Conservation (phyloP, 2,113 vertebrate genomes). For the Rhinogobius similis region DNA sequence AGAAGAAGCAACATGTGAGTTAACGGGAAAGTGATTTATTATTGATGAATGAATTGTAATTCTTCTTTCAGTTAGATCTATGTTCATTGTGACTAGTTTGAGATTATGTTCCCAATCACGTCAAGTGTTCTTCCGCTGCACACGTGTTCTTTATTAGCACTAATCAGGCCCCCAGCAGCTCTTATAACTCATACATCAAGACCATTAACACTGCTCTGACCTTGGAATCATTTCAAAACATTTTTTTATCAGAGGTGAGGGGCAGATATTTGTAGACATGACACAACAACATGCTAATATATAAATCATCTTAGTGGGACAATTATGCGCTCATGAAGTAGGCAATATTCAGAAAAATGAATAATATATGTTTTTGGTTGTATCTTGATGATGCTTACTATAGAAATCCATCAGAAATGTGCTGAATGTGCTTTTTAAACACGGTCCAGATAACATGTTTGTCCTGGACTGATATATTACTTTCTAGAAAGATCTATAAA, state of each 20-base stretch:
- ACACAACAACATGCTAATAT: not conserved
- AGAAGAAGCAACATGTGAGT: too few relatives aligned
- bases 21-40: not conserved
- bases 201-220: not conserved
- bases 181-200: not conserved
- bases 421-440: too few relatives aligned
- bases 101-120: not conserved
- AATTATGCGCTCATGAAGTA: too few relatives aligned
- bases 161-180: conserved; percentile 2
- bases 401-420: too few relatives aligned
- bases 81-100: not conserved
- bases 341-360: too few relatives aligned
- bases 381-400: too few relatives aligned
- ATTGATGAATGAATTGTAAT: not conserved
- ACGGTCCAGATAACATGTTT: too few relatives aligned
- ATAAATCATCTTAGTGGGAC: too few relatives aligned
- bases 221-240: not conserved
- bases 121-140: not conserved
- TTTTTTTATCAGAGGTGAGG: too few relatives aligned
- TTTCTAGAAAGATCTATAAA: not conserved
- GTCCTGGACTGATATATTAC: not conserved
- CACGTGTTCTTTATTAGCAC: not conserved
- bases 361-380: too few relatives aligned
- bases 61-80: not conserved
- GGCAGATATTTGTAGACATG: too few relatives aligned